A percentile compares a stretch with the other conserved stretches of the same genome.
Evolutionary conservation across 2,888 invertebrate species (phyloP).

Genomic region (Pandemis corylana): DNA sequence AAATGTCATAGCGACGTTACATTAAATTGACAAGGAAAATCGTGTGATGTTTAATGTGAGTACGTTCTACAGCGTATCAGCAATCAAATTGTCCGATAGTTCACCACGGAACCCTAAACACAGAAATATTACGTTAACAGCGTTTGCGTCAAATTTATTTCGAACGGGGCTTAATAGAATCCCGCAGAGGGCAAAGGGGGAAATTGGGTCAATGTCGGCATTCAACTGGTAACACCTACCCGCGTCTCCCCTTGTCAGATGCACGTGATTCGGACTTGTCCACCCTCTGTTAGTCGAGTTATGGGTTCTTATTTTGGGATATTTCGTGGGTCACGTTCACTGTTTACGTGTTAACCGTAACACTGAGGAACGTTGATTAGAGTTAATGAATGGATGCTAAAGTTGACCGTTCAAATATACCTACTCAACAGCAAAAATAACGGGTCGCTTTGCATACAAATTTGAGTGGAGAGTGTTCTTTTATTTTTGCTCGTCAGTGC

Average conservation of each 20-base stretch:
- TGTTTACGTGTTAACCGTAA: background rate
- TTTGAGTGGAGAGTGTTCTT: too few species aligned
- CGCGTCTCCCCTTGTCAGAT: conserved; percentile 48
- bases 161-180: conserved; percentile 18
- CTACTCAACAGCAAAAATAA: too few species aligned
- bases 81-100: background rate
- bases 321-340: background rate
- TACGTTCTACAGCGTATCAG: background rate
- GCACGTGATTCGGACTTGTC: conserved; percentile 54
- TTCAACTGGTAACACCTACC: conserved; percentile 64
- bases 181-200: conserved; percentile 34
- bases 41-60: too few species aligned
- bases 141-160: conserved; percentile 23
- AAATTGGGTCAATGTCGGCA: conserved; percentile 70
- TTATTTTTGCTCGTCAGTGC: too few species aligned
- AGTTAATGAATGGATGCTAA: background rate
- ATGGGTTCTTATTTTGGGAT: background rate
- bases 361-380: background rate
- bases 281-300: background rate
- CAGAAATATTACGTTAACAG: conserved; percentile 3
- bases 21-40: too few species aligned
- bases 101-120: background rate
- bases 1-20: too few species aligned
- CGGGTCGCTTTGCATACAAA: too few species aligned
- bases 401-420: too few species aligned